phyloP scores from a whole-genome alignment of 2,888 invertebrate genomes.

The Hypsopygia costalis region DNA sequence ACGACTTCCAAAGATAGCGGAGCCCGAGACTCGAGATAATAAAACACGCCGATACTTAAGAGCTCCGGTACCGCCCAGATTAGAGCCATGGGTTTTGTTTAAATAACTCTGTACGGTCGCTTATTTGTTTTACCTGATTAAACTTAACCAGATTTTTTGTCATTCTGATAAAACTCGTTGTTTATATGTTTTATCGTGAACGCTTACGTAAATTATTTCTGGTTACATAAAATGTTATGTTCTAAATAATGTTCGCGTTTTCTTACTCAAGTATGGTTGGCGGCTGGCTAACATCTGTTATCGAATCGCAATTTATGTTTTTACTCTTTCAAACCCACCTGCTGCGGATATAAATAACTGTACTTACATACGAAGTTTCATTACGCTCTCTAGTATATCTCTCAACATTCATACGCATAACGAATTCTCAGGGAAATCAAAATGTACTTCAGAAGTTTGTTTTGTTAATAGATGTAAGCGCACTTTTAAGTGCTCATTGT shows the following conservation, averaged over 20 bases:
- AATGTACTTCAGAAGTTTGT: slow-evolving; percentile 40
- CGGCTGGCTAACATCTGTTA: slow-evolving; percentile 71
- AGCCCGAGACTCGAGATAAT: slow-evolving; percentile 51
- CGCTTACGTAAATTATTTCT: slow-evolving; percentile 41
- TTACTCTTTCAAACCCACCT: slow-evolving; percentile 70
- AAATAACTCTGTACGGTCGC: slow-evolving; percentile 49
- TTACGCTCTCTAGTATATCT: slow-evolving; percentile 17
- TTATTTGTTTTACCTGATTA: slow-evolving; percentile 57
- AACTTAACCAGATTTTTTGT: slow-evolving; percentile 34
- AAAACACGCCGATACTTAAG: slow-evolving; percentile 57
- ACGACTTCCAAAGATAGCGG: slow-evolving; percentile 64
- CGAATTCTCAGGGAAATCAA: slow-evolving; percentile 35
- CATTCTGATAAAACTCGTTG: slow-evolving; percentile 32
- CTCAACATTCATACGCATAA: slow-evolving; percentile 28
- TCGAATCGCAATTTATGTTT: slow-evolving; percentile 70
- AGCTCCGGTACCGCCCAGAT: slow-evolving; percentile 50
- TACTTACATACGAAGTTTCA: slow-evolving; percentile 20
- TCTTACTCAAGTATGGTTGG: slow-evolving; percentile 51
- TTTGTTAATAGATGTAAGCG: slow-evolving; percentile 52
- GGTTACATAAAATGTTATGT: slow-evolving; percentile 55
- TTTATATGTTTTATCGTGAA: slow-evolving; percentile 26
- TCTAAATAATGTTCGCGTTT: slow-evolving; percentile 51
- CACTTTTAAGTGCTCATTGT: slow-evolving; percentile 50
- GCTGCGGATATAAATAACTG: slow-evolving; percentile 55
- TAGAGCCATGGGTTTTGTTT: slow-evolving; percentile 55